Conservation (phyloP, 2,797 vertebrate genomes). For the Syngnathus acus region DNA sequence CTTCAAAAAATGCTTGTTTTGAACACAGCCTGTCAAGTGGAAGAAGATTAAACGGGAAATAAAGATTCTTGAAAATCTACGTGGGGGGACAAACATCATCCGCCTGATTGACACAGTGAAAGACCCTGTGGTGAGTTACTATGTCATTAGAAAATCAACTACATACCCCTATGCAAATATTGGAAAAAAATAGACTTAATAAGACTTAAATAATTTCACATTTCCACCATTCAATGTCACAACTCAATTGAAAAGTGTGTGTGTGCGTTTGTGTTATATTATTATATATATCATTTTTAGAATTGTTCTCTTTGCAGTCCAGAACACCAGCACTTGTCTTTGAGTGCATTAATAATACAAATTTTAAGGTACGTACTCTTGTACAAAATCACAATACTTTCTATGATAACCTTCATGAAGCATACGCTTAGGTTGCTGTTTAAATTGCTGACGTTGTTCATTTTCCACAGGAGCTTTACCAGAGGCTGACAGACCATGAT, state of each 20-base stretch:
- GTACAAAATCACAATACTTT: slow-evolving; percentile 16
- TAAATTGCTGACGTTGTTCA: neutral
- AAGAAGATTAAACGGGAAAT: slow-evolving; percentile 99
- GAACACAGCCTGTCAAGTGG: slow-evolving; percentile 91
- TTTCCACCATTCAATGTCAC: too few species aligned
- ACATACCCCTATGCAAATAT: too few species aligned
- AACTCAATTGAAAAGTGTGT: too few species aligned
- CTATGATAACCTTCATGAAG: slow-evolving; percentile 29
- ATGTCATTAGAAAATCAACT: too few species aligned
- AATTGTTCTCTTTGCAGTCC: slow-evolving; percentile 78
- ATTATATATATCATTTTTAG: too few species aligned
- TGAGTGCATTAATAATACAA: slow-evolving; percentile 99
- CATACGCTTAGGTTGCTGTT: slow-evolving; percentile 13
- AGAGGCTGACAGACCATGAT: slow-evolving; percentile 97
- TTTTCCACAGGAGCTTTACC: slow-evolving; percentile 87
- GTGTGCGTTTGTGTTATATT: too few species aligned
- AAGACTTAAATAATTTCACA: too few species aligned
- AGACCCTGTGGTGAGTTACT: slow-evolving; percentile 85
- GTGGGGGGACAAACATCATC: slow-evolving; percentile 98
- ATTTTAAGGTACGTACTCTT: slow-evolving; percentile 88
- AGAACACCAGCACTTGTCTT: slow-evolving; percentile 98
- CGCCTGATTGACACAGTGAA: slow-evolving; percentile 95
- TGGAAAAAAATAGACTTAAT: too few species aligned
- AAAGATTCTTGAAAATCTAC: slow-evolving; percentile 95
- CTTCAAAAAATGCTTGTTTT: neutral